Conservation (phyloP, 2,797 vertebrate genomes). For the Simalia tracyae region DNA sequence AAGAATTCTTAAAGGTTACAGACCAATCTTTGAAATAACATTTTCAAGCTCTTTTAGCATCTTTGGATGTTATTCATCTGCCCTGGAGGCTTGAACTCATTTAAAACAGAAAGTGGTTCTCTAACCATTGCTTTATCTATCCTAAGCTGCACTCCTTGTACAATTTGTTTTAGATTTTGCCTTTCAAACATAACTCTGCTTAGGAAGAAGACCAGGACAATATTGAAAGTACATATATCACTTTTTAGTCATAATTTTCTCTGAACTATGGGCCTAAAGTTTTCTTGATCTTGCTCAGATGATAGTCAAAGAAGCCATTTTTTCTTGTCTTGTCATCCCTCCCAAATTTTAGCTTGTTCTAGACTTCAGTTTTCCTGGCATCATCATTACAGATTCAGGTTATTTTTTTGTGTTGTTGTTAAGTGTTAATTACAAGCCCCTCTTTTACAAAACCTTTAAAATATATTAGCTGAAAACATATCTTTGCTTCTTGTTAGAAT, state of each 20-base stretch:
- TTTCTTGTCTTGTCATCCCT: neutral
- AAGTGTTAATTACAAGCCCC: neutral
- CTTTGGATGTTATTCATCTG: neutral
- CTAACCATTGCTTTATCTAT: neutral
- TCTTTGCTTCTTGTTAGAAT: neutral
- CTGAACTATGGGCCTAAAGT: neutral
- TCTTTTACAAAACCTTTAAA: neutral
- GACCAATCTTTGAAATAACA: neutral
- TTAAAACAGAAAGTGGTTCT: neutral
- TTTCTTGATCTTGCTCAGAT: neutral
- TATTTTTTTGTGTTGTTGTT: neutral
- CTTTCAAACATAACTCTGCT: neutral
- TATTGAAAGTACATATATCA: neutral
- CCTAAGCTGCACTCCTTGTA: neutral
- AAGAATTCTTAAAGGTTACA: neutral
- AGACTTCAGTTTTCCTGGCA: neutral
- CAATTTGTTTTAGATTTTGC: neutral
- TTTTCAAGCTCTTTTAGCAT: neutral
- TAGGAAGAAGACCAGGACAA: neutral
- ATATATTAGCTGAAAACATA: neutral
- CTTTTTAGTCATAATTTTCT: neutral
- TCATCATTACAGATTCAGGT: neutral
- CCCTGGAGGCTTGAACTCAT: neutral
- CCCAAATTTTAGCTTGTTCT: neutral
- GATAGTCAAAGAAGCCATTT: neutral